phyloP scores from a whole-genome alignment of 2,888 invertebrate species.

The Drosophila kanekoi region DNA sequence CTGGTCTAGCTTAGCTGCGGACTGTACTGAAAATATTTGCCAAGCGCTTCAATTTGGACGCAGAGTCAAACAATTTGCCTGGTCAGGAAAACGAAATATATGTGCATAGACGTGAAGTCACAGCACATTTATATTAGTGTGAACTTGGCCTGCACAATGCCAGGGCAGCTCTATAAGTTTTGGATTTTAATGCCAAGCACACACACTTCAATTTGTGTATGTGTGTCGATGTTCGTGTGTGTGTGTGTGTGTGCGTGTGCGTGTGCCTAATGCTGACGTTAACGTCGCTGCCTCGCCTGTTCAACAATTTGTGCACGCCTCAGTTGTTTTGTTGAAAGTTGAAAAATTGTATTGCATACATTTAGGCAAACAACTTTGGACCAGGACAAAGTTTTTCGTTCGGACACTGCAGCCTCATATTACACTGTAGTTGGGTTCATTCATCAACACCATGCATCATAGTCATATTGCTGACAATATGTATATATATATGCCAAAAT shows the following conservation, averaged over 20 bases:
- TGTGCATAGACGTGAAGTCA: constrained; percentile 34
- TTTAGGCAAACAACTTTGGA: constrained; percentile 43
- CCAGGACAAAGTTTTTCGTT: constrained; percentile 46
- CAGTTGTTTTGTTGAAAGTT: constrained; percentile 52
- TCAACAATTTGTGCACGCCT: constrained; percentile 63
- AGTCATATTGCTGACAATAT: background rate
- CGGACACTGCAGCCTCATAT: constrained; percentile 14
- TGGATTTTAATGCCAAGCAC: constrained; percentile 46
- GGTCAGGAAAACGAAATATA: constrained; percentile 58
- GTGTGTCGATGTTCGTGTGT: constrained; percentile 1
- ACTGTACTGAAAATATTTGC: constrained; percentile 64
- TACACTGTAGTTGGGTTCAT: constrained; percentile 21
- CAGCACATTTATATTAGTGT: constrained; percentile 60
- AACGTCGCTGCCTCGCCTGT: constrained; percentile 22
- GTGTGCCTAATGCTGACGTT: constrained; percentile 48
- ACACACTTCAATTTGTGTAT: constrained; percentile 36
- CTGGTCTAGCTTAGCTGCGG: constrained; percentile 3
- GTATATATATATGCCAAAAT: background rate
- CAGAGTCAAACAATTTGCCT: constrained; percentile 69
- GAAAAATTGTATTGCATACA: constrained; percentile 63
- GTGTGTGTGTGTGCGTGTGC: constrained; percentile 3
- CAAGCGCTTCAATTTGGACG: constrained; percentile 72
- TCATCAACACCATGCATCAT: constrained; percentile 25
- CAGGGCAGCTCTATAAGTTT: constrained; percentile 19
- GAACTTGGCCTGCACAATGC: constrained; percentile 28